Percentiles rank a stretch among this genome's conserved stretches.
phyloP scores from a whole-genome alignment of 2,888 invertebrate species.

The Arrhopalites spinosus region DNA sequence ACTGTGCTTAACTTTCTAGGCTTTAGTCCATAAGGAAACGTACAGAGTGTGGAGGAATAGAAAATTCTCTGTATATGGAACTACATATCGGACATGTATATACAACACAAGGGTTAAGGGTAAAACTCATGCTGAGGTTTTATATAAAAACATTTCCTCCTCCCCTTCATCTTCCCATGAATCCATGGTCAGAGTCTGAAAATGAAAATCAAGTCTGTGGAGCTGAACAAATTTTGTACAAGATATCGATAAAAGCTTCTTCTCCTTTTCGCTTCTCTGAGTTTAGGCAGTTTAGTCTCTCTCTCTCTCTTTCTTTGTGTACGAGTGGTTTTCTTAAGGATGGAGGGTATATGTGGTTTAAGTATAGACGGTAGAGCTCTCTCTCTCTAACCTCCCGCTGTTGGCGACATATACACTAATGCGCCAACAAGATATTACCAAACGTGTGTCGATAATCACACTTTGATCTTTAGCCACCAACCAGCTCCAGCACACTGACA shows the following conservation, averaged over 20 bases:
- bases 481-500: neutral
- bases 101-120: neutral
- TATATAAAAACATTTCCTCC: neutral
- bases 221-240: constrained; percentile 36
- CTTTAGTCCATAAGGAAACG: too few relatives aligned
- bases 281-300: neutral
- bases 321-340: too few relatives aligned
- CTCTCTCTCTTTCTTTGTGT: too few relatives aligned
- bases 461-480: constrained; percentile 32
- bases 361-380: too few relatives aligned
- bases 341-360: neutral
- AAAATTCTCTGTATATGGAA: too few relatives aligned
- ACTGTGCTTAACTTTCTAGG: too few relatives aligned
- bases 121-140: too few relatives aligned
- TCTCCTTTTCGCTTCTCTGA: neutral
- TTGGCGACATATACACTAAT: constrained; percentile 17
- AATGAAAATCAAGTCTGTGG: constrained; percentile 25
- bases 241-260: constrained; percentile 34
- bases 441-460: constrained; percentile 33
- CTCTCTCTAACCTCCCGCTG: constrained; percentile 1
- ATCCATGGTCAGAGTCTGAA: neutral
- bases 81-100: neutral
- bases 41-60: neutral
- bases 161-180: neutral
- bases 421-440: constrained; percentile 30